phyloP scores from a whole-genome alignment of 2,113 vertebrate species.

The Calyptommatus sinebrachiatus region DNA sequence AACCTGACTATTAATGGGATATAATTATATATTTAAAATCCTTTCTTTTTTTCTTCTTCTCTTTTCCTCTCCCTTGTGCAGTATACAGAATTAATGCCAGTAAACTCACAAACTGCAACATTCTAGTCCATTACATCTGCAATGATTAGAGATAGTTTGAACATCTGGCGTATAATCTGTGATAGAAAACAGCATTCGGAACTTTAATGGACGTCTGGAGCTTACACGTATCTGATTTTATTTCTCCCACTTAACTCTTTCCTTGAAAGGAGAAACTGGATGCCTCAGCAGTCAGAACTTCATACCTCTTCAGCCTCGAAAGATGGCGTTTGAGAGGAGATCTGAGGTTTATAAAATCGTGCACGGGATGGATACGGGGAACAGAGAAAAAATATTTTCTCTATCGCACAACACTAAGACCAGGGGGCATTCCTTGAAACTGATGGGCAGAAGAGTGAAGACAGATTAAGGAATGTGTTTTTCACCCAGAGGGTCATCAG shows the following conservation, averaged over 20 bases:
- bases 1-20: conserved; percentile 93
- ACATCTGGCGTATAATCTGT: conserved; percentile 96
- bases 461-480: too few species aligned
- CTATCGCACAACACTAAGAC: too few species aligned
- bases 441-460: too few species aligned
- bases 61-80: conserved; percentile 80
- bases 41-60: conserved; percentile 69
- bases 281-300: conserved; percentile 35
- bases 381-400: too few species aligned
- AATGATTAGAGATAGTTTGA: conserved; percentile 96
- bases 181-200: conserved; percentile 91
- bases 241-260: conserved; percentile 87
- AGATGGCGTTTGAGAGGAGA: too few species aligned
- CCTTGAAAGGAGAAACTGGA: conserved; percentile 52
- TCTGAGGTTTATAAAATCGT: too few species aligned
- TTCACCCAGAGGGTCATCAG: too few species aligned
- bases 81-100: conserved; percentile 93
- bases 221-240: conserved; percentile 88
- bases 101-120: conserved; percentile 95
- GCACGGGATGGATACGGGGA: too few species aligned
- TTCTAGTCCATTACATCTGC: conserved; percentile 98
- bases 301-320: conserved; percentile 33
- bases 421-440: too few species aligned
- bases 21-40: conserved; percentile 95
- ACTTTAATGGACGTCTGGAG: conserved; percentile 98